A percentile compares a stretch with the other conserved stretches of the same genome.
These are phyloP conservation scores for Ramazzottius varieornatus DNA, from an alignment of 2,888 invertebrate genomes.

Conservation along the genomic window DNA sequence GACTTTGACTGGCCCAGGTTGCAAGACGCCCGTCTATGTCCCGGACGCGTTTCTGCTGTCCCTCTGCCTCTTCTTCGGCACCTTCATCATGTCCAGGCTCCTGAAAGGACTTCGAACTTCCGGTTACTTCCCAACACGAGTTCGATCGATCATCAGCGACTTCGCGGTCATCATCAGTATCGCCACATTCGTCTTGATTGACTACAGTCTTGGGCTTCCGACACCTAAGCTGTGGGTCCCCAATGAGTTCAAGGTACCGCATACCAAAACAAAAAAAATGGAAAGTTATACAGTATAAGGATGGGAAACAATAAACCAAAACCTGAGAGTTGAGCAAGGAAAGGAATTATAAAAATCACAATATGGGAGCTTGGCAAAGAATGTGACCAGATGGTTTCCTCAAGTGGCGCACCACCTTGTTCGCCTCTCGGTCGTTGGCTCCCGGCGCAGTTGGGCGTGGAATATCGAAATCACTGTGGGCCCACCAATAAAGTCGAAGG, in stretches of 20 bases:
- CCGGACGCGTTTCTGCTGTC: conserved; percentile 21
- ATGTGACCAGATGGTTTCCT: too few species aligned
- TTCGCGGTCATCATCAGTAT: conserved; percentile 29
- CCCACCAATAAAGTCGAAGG: too few species aligned
- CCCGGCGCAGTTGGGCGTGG: too few species aligned
- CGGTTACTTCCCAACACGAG: conserved; percentile 17
- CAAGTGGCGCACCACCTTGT: too few species aligned
- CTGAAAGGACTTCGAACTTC: conserved; percentile 16
- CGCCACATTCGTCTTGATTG: conserved; percentile 23
- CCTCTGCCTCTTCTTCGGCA: conserved; percentile 19
- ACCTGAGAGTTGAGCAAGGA: too few species aligned
- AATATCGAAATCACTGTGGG: too few species aligned
- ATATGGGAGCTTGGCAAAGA: too few species aligned
- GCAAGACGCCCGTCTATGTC: conserved; percentile 10
- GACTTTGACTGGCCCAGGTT: conserved; percentile 8
- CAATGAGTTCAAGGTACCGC: conserved; percentile 11
- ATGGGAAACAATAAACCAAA: too few species aligned
- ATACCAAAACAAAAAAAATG: neutral
- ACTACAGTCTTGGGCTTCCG: conserved; percentile 20
- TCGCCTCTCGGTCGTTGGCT: too few species aligned
- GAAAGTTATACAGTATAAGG: neutral
- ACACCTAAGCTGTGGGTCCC: conserved; percentile 27
- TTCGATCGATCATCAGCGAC: conserved; percentile 26
- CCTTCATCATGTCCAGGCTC: conserved; percentile 18
- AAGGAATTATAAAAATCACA: too few species aligned